A percentile compares a stretch with the other conserved stretches of the same genome.
These are phyloP conservation scores for Molanna angustata DNA, from an alignment of 2,888 invertebrate genomes.

Conservation along the genomic window DNA sequence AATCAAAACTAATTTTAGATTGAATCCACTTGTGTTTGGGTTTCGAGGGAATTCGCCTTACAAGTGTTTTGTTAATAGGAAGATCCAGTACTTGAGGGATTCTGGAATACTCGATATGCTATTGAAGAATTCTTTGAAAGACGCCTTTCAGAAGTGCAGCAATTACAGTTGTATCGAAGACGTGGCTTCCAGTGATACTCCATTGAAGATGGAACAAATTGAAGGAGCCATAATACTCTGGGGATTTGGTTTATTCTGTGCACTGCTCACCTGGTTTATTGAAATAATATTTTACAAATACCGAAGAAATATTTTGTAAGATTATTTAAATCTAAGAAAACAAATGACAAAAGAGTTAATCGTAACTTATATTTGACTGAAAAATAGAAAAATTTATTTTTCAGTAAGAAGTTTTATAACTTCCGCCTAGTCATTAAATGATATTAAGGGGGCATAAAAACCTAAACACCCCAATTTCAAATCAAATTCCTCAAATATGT, in stretches of 20 bases:
- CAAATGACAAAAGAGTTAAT: too few species aligned
- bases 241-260: not conserved
- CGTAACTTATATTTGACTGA: too few species aligned
- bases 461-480: too few species aligned
- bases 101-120: not conserved
- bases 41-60: not conserved
- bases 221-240: constrained; percentile 4
- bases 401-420: too few species aligned
- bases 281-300: not conserved
- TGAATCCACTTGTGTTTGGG: not conserved
- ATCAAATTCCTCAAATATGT: too few species aligned
- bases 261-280: not conserved
- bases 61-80: not conserved
- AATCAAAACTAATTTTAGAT: not conserved
- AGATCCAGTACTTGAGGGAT: not conserved
- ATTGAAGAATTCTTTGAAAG: not conserved
- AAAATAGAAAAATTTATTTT: too few species aligned
- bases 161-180: too few species aligned
- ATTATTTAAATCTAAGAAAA: too few species aligned
- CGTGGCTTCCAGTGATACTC: not conserved
- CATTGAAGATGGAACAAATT: not conserved
- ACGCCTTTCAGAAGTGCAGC: not conserved
- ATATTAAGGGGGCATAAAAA: too few species aligned
- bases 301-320: too few species aligned
- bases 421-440: too few species aligned